A percentile compares a stretch with the other conserved stretches of the same genome.
phyloP scores from a whole-genome alignment of 1,140 invertebrate genomes.

The Drosophila bocki region DNA sequence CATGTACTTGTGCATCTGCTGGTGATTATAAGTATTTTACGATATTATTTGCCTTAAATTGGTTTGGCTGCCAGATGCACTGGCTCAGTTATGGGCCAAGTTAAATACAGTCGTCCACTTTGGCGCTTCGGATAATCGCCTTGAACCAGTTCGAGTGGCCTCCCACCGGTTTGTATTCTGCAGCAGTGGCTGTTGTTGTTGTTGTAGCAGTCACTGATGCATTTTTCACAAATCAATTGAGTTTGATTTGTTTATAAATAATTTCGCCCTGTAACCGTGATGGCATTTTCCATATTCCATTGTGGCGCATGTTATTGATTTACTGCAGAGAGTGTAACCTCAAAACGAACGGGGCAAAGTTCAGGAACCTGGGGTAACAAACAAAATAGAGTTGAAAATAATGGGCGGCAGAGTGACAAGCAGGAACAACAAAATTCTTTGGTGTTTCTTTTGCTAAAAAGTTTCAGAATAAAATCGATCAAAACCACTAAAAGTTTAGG shows the following conservation, averaged over 20 bases:
- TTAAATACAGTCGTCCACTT: slow-evolving; percentile 14
- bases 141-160: slow-evolving; percentile 55
- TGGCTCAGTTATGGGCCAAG: slow-evolving; percentile 52
- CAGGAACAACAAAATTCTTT: slow-evolving; percentile 1
- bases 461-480: slow-evolving; percentile 3
- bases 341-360: slow-evolving; percentile 31
- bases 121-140: slow-evolving; percentile 35
- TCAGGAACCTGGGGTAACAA: slow-evolving; percentile 18
- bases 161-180: slow-evolving; percentile 40
- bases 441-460: background rate
- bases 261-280: slow-evolving; percentile 26
- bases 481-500: background rate
- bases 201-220: slow-evolving; percentile 15
- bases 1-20: slow-evolving; percentile 5
- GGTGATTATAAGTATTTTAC: slow-evolving; percentile 21
- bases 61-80: slow-evolving; percentile 30
- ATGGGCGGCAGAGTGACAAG: slow-evolving; percentile 7
- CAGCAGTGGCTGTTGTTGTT: background rate
- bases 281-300: slow-evolving; percentile 17
- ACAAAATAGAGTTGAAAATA: slow-evolving; percentile 29
- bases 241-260: slow-evolving; percentile 67
- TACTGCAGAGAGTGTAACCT: slow-evolving; percentile 25
- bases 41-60: slow-evolving; percentile 45
- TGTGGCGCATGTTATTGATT: slow-evolving; percentile 49
- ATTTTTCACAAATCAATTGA: slow-evolving; percentile 65